Evolutionary conservation across 1,140 invertebrate genomes (phyloP).

Genomic region (Drosophila pallidifrons): DNA sequence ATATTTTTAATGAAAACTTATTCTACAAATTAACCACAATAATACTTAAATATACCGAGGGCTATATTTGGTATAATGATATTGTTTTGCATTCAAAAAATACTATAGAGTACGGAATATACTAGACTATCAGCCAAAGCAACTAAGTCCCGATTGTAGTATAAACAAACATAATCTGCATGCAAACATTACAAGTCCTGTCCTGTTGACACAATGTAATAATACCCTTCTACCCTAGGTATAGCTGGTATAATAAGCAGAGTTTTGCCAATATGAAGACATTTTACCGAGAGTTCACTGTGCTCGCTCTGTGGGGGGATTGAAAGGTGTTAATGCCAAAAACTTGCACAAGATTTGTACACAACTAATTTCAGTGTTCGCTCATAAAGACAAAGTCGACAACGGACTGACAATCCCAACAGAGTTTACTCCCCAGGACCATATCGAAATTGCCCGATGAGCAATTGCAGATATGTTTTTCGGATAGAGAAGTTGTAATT

Average conservation of each 20-base stretch:
- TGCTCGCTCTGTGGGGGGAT: conserved; percentile 59
- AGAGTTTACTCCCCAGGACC: conserved; percentile 1
- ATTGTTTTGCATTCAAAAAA: no score
- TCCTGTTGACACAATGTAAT: no score
- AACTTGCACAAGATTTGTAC: conserved; percentile 80
- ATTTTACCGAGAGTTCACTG: conserved; percentile 12
- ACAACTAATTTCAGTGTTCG: conserved; percentile 73
- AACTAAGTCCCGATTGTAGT: no score
- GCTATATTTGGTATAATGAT: no score
- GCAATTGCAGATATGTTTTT: conserved; percentile 63
- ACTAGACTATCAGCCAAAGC: no score
- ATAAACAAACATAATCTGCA: no score
- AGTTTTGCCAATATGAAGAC: not conserved
- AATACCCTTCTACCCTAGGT: no score
- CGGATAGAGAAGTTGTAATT: conserved; percentile 60
- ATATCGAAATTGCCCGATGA: conserved; percentile 40
- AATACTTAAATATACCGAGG: no score
- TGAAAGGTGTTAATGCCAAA: conserved; percentile 82
- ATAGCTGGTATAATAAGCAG: no score
- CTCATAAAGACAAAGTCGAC: conserved; percentile 77
- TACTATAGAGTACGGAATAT: no score
- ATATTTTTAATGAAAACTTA: no score
- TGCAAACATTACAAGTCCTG: not conserved
- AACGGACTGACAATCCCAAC: conserved; percentile 59
- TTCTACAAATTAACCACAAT: no score